phyloP scores from a whole-genome alignment of 1,140 invertebrate genomes.

The Bombus sibiricus region DNA sequence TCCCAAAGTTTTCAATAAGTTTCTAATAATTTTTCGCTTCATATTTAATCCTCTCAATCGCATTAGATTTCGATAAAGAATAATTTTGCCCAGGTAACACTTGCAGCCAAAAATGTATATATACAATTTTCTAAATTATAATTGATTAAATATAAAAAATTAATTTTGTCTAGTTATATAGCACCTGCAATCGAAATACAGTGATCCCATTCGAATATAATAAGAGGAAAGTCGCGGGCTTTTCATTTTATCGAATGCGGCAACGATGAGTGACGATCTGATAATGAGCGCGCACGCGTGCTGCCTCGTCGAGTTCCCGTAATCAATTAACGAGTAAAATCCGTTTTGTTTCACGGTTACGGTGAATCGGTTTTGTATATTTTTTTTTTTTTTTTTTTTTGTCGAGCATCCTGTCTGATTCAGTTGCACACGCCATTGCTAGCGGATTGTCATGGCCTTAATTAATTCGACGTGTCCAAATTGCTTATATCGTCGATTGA shows the following conservation, averaged over 20 bases:
- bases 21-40: too few species aligned
- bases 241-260: not conserved
- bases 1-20: too few species aligned
- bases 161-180: too few species aligned
- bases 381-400: slow-evolving; percentile 1
- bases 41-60: too few species aligned
- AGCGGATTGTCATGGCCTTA: slow-evolving; percentile 43
- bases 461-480: slow-evolving; percentile 56
- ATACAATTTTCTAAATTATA: too few species aligned
- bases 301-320: slow-evolving; percentile 12
- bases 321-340: slow-evolving; percentile 59
- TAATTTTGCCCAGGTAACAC: too few species aligned
- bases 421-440: not conserved
- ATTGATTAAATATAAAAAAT: too few species aligned
- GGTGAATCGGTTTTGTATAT: not conserved
- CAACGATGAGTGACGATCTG: slow-evolving; percentile 33
- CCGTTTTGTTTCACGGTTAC: slow-evolving; percentile 48
- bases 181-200: too few species aligned
- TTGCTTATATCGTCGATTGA: slow-evolving; percentile 3
- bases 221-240: not conserved
- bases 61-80: too few species aligned
- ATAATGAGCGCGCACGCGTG: slow-evolving; percentile 49
- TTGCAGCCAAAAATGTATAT: too few species aligned
- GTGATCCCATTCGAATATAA: not conserved
- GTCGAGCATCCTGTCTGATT: slow-evolving; percentile 36